A percentile compares a stretch with the other conserved stretches of the same genome.
Evolutionary conservation across 1,140 invertebrate genomes (phyloP).

Genomic region (Acromyrmex echinatior): DNA sequence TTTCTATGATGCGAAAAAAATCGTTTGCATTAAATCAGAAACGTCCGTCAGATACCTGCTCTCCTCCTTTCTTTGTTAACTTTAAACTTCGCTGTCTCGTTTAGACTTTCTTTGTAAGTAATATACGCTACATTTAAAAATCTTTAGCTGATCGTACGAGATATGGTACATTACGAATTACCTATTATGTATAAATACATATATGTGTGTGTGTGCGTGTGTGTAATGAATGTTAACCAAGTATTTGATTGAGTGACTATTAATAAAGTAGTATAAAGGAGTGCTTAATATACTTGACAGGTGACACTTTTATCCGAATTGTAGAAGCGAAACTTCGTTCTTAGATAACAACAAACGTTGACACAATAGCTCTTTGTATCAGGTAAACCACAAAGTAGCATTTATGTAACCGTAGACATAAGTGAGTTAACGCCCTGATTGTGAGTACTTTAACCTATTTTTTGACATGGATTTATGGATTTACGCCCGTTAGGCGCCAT

Average conservation of each 20-base stretch:
- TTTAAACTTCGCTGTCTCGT: neutral
- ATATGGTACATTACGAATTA: neutral
- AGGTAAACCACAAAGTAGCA: conserved; percentile 47
- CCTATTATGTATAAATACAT: neutral
- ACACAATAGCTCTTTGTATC: conserved; percentile 60
- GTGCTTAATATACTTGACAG: conserved; percentile 40
- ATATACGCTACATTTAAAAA: neutral
- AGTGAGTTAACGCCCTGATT: conserved; percentile 45
- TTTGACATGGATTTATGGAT: conserved; percentile 60
- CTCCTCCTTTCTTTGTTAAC: neutral
- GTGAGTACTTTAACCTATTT: conserved; percentile 51
- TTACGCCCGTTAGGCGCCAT: conserved; percentile 43
- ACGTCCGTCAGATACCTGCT: neutral
- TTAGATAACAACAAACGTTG: conserved; percentile 56
- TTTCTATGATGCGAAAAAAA: conserved; percentile 11
- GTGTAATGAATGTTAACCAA: neutral
- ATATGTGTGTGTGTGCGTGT: neutral
- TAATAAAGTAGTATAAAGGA: conserved; percentile 60
- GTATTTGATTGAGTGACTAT: conserved; percentile 52
- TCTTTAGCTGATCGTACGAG: neutral
- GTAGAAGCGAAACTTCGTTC: conserved; percentile 33
- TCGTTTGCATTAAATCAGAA: conserved; percentile 20
- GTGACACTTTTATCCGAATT: conserved; percentile 57
- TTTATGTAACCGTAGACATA: conserved; percentile 32
- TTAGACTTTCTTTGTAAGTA: neutral